Percentiles rank a stretch among this genome's conserved stretches.
Evolutionary conservation across 1,140 invertebrate genomes (phyloP).

Genomic region (Eriosoma lanigerum): DNA sequence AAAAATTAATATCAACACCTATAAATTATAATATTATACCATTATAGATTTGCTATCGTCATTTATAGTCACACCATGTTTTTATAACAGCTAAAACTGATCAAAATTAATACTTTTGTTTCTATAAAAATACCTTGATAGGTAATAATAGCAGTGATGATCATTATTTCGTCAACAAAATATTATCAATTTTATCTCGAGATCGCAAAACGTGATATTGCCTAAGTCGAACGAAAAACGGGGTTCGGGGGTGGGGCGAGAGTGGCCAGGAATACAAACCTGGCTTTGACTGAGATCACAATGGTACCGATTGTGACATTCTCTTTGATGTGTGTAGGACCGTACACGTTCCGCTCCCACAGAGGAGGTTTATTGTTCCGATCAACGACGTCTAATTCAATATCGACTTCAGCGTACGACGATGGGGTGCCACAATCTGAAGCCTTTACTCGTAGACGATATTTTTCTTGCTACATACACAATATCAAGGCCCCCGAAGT

Average conservation of each 20-base stretch:
- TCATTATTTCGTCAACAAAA: no score
- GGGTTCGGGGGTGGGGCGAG: background rate
- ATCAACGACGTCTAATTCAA: constrained; percentile 96
- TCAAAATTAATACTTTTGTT: constrained; percentile 37
- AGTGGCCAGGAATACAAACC: constrained; percentile 76
- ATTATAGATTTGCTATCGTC: constrained; percentile 1
- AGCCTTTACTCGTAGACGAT: constrained; percentile 89
- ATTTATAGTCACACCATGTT: constrained; percentile 49
- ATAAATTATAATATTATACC: no score
- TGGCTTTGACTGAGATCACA: constrained; percentile 94
- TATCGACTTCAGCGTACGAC: constrained; percentile 89
- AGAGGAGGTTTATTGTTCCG: constrained; percentile 96
- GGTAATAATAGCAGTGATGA: no score
- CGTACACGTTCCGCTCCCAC: constrained; percentile 90
- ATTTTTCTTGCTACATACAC: constrained; percentile 80
- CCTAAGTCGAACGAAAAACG: background rate
- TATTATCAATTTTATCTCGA: no score
- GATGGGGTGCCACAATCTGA: constrained; percentile 85
- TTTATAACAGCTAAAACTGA: background rate
- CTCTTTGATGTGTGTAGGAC: constrained; percentile 94
- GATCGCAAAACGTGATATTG: no score
- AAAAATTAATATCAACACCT: no score
- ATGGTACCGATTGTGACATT: constrained; percentile 96
- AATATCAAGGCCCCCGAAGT: constrained; percentile 52
- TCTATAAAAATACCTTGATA: background rate